Evolutionary conservation across 2,888 invertebrate species (phyloP), one percentile per base, ranked within the genome.

Genomic region (Harmothoe impar): DNA sequence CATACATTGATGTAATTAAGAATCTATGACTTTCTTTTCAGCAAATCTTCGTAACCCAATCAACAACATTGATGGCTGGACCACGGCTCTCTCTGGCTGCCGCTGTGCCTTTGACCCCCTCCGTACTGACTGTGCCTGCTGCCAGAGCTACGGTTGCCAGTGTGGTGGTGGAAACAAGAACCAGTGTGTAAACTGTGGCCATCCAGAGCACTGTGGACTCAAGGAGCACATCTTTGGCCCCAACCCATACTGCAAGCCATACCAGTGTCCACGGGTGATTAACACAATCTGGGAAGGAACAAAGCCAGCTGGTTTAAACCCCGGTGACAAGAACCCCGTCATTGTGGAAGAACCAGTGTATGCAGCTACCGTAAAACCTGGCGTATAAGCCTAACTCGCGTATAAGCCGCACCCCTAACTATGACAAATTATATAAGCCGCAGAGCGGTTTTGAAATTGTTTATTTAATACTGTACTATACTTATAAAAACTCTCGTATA

Each of bases 101-200:
- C n/a, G n/a, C 7, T 93, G 93, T 89, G n/a, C 62, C 15, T 89
- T 85, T 72, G 91, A 93, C 68, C 52, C 54, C 0, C 90, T 78
- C 5, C 52, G 77, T 20, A 89, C 35, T 17, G 91, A 89, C 77
- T 93, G 93, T 84, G 93, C 93, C 25, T 93, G 93, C 78, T 93
- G 93, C 91, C 92, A 93, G 20, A 92, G 91, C 15, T 43, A 54
- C 10, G 93, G 92, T 0, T 92, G 93, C 31, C 93, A 93, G 43
- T 93, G 93, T 89, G 91, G 92, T 54, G 35, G 0, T 35, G 56
- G 31, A 15, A 89, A 89, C 89, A 89, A 35, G 89, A 90, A 90
- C 86, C 90, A 90, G 72, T 90, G 86, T 25, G 86, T 90, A 31
- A 68, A 86, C 68, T 90, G 90, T 72, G 90, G 90, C 33, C 90